Base-by-base conservation (phyloP, 2,113 vertebrate species). In the Xiphophorus couchianus region DNA sequence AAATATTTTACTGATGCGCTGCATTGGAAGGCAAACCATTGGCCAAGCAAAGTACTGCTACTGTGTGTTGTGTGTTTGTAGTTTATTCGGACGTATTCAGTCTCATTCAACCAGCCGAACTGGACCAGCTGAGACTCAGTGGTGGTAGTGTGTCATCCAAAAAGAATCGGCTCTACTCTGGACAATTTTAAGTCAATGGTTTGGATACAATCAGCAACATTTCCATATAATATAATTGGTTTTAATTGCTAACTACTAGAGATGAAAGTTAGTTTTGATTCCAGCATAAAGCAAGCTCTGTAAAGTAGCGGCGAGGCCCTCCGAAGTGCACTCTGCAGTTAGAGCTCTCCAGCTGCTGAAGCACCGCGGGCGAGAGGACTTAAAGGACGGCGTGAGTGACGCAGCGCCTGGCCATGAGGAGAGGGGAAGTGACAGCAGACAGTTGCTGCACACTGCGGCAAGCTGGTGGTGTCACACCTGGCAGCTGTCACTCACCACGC, bases 401-500 rank as follows among this genome's bases (percentile, higher is more conserved):
- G 37, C 69, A 0, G 77, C 6, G 35, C 76, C 51, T 68, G 44
- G 35, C 13, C 48, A 22, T 74, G 87, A 86, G 66, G 75, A 70
- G 77, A 88, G 75, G 30, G 74, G 86, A 89, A 92, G 86, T 93
- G 94, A 94, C 91, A 91, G 90, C 74, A 89, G 91, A 93, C 91
- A 90, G 91, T 94, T 91, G 86, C 91, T 88, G 73, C 85, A 37
- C 85, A 83, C 83, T 82, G 89, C 76, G 84, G 82, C 89, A 67
- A 86, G 84, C 89, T 87, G 88, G 79, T 84, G 77, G 86, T 89
- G 92, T 94, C 92, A 92, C 89, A 94, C 92, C 93, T 94, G 94
- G 92, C 94, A 94, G 91, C 90, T 91, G 90, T 94, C 94, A 94
- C 86, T 94, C 93, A 90, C 78, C 74, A 35, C 77, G 63, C 80